Conservation (phyloP, 1,140 invertebrate species). For the Drosophila subpulchrella region DNA sequence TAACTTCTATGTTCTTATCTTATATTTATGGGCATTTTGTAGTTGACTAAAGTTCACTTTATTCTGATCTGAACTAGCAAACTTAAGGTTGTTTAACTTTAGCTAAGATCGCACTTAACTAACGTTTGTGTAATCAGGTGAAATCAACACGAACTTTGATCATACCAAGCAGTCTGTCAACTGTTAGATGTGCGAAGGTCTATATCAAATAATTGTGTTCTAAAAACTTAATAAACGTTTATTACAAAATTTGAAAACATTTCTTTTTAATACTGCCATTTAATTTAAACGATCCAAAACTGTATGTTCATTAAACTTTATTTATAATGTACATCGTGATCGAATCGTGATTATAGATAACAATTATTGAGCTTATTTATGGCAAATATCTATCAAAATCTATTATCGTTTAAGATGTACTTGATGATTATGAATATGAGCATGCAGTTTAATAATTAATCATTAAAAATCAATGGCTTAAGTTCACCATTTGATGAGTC, state of each 20-base stretch:
- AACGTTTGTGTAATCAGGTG: constrained; percentile 29
- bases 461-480: background rate
- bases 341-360: too few species aligned
- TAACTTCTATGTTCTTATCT: constrained; percentile 16
- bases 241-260: too few species aligned
- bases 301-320: too few species aligned
- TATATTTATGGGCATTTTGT: background rate
- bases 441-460: background rate
- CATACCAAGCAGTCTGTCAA: constrained; percentile 1
- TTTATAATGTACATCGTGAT: too few species aligned
- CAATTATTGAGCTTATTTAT: too few species aligned
- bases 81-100: background rate
- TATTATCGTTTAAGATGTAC: background rate
- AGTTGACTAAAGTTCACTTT: constrained; percentile 4
- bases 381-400: too few species aligned
- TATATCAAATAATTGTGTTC: too few species aligned
- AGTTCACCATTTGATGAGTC: background rate
- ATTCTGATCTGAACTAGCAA: background rate
- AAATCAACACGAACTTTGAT: constrained; percentile 23
- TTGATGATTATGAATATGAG: background rate
- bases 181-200: constrained; percentile 7
- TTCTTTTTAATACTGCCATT: too few species aligned
- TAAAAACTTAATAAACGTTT: background rate
- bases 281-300: too few species aligned
- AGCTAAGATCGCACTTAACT: background rate